Evolutionary conservation across 64 coral and sea anemone genomes (phyloP).

Genomic region (Pocillopora damicornis): DNA sequence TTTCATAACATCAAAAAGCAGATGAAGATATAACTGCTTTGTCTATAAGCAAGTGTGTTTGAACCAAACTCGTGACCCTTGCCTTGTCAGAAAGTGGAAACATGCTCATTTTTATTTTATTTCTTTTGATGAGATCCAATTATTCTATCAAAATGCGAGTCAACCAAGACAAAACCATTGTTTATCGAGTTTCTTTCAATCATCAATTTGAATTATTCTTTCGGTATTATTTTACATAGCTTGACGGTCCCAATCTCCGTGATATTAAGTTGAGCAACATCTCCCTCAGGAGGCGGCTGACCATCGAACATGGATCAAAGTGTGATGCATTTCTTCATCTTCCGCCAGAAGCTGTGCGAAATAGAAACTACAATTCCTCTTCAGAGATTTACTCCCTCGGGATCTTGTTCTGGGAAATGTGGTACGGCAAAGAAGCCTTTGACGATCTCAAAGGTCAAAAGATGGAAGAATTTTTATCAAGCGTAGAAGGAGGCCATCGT

Average conservation of each 20-base stretch:
- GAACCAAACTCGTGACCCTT: neutral
- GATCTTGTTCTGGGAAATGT: slow-evolving; percentile 36
- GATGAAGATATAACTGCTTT: neutral
- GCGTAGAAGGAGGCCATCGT: neutral
- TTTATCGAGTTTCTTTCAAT: neutral
- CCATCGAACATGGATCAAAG: neutral
- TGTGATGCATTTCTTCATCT: neutral
- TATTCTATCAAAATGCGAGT: no score
- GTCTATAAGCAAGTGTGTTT: neutral
- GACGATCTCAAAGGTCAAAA: neutral
- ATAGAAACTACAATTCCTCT: slow-evolving; percentile 1
- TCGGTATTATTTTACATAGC: neutral
- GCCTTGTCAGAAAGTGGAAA: no score
- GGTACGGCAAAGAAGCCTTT: slow-evolving; percentile 26
- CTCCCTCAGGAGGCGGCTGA: neutral
- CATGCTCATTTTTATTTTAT: no score
- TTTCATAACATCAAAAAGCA: no score
- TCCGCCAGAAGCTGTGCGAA: neutral
- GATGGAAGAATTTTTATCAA: neutral
- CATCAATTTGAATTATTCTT: neutral
- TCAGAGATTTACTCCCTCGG: slow-evolving; percentile 33
- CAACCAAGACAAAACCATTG: no score
- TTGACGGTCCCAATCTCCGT: neutral
- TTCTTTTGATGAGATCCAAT: no score
- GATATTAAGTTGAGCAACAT: slow-evolving; percentile 9